A percentile compares a stretch with the other conserved stretches of the same genome.
These are phyloP conservation scores for Rhinella marina DNA, from an alignment of 2,797 vertebrate genomes.

Conservation along the genomic window DNA sequence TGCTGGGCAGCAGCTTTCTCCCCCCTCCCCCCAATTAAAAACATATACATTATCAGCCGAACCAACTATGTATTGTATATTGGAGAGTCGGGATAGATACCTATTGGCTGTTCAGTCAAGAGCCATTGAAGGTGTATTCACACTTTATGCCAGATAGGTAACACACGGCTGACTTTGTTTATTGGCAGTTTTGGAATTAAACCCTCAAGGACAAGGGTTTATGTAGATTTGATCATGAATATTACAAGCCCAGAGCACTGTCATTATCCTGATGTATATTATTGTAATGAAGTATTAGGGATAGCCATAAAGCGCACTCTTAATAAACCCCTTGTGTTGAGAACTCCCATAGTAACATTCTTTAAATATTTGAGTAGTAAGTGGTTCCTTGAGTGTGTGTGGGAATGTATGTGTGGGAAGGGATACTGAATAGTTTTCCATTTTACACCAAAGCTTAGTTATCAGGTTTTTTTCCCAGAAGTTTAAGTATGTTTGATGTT, in stretches of 20 bases:
- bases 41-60: too few species aligned
- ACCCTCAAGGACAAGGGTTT: not conserved
- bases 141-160: too few species aligned
- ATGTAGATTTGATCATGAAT: not conserved
- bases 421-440: not conserved
- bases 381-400: constrained; percentile 13
- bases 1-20: too few species aligned
- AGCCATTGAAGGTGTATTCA: too few species aligned
- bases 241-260: too few species aligned
- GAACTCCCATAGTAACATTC: not conserved
- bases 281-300: not conserved
- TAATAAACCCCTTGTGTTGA: not conserved
- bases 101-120: too few species aligned
- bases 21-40: too few species aligned
- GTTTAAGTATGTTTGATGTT: constrained; percentile 28
- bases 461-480: constrained; percentile 15
- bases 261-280: not conserved
- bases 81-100: too few species aligned
- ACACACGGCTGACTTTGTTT: too few species aligned
- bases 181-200: too few species aligned
- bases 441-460: constrained; percentile 31
- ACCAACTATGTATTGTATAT: too few species aligned
- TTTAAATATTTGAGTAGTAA: not conserved
- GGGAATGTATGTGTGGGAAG: constrained; percentile 6
- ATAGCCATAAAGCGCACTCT: not conserved